Conservation (phyloP, 2,113 vertebrate species). For the Microtus ochrogaster region DNA sequence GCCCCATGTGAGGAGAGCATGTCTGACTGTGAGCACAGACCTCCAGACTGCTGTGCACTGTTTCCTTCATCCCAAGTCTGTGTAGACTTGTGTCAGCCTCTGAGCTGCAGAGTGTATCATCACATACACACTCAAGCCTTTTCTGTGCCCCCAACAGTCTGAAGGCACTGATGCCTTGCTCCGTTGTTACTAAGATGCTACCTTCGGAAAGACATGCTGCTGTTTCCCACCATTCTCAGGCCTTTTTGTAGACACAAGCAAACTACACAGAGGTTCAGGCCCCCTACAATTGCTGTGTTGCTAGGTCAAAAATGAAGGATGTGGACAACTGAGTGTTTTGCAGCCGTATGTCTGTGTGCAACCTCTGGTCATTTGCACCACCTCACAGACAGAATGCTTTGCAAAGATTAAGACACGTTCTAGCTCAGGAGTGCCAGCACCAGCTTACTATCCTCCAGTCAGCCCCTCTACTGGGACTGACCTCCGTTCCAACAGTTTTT, state of each 20-base stretch:
- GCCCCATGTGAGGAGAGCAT: background rate
- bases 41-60: no score
- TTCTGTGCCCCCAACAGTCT: background rate
- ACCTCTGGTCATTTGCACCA: background rate
- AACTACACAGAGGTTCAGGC: background rate
- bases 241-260: slow-evolving; percentile 6
- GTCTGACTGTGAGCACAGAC: fast-evolving
- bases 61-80: background rate
- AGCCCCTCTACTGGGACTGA: background rate
- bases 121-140: fast-evolving
- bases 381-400: slow-evolving; percentile 12
- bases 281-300: background rate
- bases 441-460: background rate
- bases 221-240: background rate
- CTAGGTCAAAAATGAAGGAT: background rate
- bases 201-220: background rate
- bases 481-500: background rate
- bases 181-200: background rate
- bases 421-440: background rate
- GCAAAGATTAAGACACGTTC: background rate
- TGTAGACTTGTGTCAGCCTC: background rate
- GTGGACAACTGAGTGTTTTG: background rate
- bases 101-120: background rate
- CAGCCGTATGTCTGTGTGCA: background rate
- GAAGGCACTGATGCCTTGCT: background rate